Conservation (phyloP, 1,140 invertebrate species). For the Saccostrea cuccullata region DNA sequence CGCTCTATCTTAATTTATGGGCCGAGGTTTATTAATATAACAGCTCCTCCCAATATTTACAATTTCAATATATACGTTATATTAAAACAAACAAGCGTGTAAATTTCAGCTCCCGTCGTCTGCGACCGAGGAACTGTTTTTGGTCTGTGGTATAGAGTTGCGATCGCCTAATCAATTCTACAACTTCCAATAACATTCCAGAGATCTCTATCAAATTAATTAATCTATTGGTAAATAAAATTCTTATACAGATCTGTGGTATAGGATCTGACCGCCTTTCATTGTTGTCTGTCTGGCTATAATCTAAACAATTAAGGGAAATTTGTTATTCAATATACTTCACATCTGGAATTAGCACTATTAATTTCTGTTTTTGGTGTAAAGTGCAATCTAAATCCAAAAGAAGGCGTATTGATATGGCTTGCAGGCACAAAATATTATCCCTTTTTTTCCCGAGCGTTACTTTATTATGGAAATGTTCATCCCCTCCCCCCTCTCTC, state of each 20-base stretch:
- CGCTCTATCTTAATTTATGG: constrained; percentile 31
- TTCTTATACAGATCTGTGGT: background rate
- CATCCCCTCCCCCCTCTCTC: too few species aligned
- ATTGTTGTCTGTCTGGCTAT: background rate
- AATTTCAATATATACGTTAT: constrained; percentile 30
- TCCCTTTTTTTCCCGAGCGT: too few species aligned
- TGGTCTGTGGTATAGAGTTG: background rate
- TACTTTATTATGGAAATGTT: too few species aligned
- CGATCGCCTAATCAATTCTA: background rate
- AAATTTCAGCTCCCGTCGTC: background rate
- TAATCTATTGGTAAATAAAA: constrained; percentile 9
- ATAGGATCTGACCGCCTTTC: background rate
- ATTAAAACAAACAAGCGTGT: constrained; percentile 23
- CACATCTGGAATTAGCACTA: background rate
- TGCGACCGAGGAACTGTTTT: background rate
- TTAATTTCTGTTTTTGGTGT: background rate
- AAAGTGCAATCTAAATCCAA: background rate
- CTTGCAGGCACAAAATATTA: too few species aligned
- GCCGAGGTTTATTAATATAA: constrained; percentile 23
- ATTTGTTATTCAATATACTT: background rate
- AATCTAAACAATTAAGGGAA: background rate
- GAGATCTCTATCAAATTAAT: constrained; percentile 5
- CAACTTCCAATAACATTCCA: background rate
- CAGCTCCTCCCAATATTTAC: constrained; percentile 24
- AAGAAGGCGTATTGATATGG: too few species aligned